phyloP scores from a whole-genome alignment of 2,888 invertebrate species.

The Cephus rjabovi region DNA sequence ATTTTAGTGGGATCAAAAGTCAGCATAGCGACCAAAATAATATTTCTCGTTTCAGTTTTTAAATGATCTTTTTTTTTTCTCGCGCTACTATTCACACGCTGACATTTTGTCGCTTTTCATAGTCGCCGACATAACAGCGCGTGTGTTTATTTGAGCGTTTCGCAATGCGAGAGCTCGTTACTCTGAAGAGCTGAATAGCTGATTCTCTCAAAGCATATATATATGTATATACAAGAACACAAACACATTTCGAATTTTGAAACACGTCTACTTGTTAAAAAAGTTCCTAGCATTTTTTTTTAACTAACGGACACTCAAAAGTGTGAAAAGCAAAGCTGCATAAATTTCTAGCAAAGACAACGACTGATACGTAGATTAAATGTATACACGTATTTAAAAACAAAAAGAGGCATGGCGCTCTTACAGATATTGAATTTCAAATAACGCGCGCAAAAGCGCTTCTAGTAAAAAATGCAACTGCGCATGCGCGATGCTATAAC shows the following conservation, averaged over 20 bases:
- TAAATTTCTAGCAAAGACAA: neutral
- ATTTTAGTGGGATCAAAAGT: neutral
- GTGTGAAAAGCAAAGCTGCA: neutral
- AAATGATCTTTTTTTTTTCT: neutral
- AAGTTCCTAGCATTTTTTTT: neutral
- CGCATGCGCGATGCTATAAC: neutral
- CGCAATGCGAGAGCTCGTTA: neutral
- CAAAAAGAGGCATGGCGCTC: neutral
- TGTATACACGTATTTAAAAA: neutral
- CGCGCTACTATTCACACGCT: neutral
- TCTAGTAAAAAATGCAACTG: neutral
- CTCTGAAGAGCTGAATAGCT: neutral
- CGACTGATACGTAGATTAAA: too few species aligned
- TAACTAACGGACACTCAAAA: neutral
- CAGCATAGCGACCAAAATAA: neutral
- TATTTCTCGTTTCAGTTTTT: neutral
- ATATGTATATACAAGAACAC: neutral
- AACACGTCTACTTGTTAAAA: too few species aligned
- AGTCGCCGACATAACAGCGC: neutral
- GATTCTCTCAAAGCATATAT: neutral
- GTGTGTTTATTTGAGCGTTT: neutral
- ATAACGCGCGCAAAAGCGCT: neutral
- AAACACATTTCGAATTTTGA: neutral
- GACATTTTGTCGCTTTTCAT: neutral
- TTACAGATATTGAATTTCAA: neutral